Evolutionary conservation across 2,113 vertebrate species (phyloP).

Genomic region (Sialia sialis): DNA sequence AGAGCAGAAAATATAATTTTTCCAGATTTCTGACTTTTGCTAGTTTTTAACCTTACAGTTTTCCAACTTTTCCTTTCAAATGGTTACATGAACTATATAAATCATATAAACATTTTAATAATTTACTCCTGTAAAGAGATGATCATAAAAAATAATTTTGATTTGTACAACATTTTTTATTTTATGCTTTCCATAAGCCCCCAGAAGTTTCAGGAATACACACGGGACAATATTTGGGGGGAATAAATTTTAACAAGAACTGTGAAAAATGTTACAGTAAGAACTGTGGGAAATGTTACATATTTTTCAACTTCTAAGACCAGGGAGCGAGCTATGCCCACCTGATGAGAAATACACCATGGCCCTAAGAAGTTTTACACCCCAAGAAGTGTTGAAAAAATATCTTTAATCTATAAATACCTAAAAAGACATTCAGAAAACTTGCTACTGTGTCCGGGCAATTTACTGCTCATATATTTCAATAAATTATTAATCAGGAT

Average conservation of each 20-base stretch:
- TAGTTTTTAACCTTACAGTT: not conserved
- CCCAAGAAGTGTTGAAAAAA: not conserved
- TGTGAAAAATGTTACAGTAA: not conserved
- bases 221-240: rapidly evolving
- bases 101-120: not conserved
- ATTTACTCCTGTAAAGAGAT: not conserved
- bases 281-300: not conserved
- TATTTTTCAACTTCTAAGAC: not conserved
- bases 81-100: not conserved
- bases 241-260: not conserved
- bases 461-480: constrained; percentile 3
- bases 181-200: not conserved
- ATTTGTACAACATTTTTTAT: not conserved
- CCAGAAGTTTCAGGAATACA: not conserved
- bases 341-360: not conserved
- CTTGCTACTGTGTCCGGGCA: not conserved
- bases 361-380: not conserved
- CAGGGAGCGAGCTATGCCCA: not conserved
- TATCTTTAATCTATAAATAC: not conserved
- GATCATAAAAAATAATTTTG: not conserved
- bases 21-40: not conserved
- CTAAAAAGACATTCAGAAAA: not conserved
- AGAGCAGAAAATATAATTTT: not conserved
- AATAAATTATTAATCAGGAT: constrained; percentile 48
- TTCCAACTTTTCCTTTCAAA: not conserved